phyloP scores from a whole-genome alignment of 2,113 vertebrate genomes.

The Lota lota region DNA sequence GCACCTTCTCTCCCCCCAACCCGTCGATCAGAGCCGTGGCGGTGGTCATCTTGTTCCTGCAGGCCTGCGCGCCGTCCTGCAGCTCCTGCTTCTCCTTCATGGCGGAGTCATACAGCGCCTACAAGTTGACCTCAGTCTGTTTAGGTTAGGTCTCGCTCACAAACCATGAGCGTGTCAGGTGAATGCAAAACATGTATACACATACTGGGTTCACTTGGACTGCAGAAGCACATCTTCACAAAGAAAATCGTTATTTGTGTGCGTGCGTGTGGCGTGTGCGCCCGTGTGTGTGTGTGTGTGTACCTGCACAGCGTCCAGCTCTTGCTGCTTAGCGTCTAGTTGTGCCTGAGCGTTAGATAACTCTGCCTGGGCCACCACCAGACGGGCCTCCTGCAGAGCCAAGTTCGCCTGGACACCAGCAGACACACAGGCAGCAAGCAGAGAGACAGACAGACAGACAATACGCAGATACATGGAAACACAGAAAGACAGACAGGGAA shows the following conservation, averaged over 20 bases:
- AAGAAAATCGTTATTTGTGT: no score
- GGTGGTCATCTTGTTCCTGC: conserved; percentile 79
- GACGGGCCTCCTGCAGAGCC: conserved; percentile 76
- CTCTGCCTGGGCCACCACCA: conserved; percentile 73
- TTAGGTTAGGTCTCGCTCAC: no score
- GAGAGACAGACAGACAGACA: conserved; percentile 15
- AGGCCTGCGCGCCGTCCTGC: conserved; percentile 75
- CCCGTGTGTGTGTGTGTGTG: background rate
- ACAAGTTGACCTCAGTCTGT: background rate
- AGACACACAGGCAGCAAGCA: conserved; percentile 10
- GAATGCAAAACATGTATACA: no score
- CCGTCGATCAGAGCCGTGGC: conserved; percentile 80
- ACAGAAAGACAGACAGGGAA: no score
- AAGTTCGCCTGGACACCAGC: conserved; percentile 73
- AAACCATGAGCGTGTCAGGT: no score
- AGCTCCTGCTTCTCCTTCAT: conserved; percentile 79
- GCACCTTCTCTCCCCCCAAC: conserved; percentile 80
- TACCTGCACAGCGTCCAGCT: conserved; percentile 78
- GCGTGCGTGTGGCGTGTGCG: background rate
- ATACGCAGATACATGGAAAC: no score
- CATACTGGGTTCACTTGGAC: no score
- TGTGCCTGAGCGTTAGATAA: conserved; percentile 75
- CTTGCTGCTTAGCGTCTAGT: conserved; percentile 77
- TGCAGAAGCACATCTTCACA: background rate
- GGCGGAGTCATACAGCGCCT: conserved; percentile 77